phyloP scores from a whole-genome alignment of 2,797 vertebrate genomes.

The Enteromius trimaculatus region DNA sequence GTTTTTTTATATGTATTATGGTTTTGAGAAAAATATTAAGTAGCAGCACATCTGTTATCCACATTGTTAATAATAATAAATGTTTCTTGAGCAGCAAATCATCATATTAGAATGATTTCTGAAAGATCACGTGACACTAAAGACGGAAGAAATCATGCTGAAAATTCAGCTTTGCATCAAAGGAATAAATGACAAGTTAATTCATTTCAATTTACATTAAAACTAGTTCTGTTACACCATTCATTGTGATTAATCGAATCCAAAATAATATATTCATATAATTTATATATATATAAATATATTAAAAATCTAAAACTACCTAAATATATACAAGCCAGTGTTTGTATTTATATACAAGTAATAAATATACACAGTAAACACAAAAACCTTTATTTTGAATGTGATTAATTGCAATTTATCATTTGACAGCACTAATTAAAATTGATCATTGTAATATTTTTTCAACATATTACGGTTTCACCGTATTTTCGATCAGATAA shows the following conservation, averaged over 20 bases:
- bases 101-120: background rate
- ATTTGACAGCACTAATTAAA: background rate
- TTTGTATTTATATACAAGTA: no score
- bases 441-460: background rate
- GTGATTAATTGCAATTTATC: no score
- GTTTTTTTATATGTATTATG: background rate
- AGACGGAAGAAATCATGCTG: background rate
- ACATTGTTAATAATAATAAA: background rate
- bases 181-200: background rate
- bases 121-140: constrained; percentile 2
- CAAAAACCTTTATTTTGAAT: no score
- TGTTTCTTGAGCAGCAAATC: background rate
- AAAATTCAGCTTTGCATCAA: no score
- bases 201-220: background rate
- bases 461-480: background rate
- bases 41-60: background rate
- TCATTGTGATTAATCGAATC: no score
- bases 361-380: no score
- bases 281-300: no score
- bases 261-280: no score
- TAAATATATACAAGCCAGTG: no score
- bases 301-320: no score
- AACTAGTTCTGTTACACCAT: no score
- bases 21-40: background rate
- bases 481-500: background rate